phyloP scores from a whole-genome alignment of 37 sponge, comb jelly and placozoan species.

The Agelas oroides region DNA sequence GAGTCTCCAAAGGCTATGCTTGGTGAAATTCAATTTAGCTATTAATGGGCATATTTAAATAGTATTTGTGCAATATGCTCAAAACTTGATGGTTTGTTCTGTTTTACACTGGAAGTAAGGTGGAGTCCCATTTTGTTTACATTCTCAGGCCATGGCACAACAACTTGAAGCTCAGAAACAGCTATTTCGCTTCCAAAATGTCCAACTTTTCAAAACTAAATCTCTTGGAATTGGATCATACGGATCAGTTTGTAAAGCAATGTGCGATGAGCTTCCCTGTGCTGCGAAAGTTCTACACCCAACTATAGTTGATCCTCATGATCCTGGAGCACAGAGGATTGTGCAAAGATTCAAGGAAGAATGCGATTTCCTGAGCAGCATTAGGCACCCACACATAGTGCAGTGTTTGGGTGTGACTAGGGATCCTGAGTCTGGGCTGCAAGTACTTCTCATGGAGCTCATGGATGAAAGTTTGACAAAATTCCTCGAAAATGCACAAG shows the following conservation, averaged over 20 bases:
- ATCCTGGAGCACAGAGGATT: background rate
- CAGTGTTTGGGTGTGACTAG: background rate
- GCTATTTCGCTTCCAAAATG: no score
- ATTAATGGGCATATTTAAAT: no score
- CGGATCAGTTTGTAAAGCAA: conserved; percentile 19
- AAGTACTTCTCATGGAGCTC: conserved; percentile 13
- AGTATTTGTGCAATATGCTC: no score
- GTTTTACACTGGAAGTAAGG: no score
- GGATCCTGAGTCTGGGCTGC: background rate
- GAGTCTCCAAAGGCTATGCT: no score
- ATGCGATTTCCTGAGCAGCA: background rate
- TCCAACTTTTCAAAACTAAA: background rate
- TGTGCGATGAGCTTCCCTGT: conserved; percentile 13
- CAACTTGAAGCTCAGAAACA: no score
- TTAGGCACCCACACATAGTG: conserved; percentile 23
- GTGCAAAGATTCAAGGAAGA: conserved; percentile 5
- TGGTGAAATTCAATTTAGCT: no score
- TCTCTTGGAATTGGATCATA: conserved; percentile 13
- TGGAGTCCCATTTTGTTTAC: no score
- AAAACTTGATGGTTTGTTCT: no score
- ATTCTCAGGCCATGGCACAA: no score
- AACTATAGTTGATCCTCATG: background rate
- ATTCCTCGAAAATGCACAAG: background rate
- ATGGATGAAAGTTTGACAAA: conserved; percentile 34
- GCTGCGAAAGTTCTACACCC: conserved; percentile 23